A percentile compares a stretch with the other conserved stretches of the same genome.
Conservation (phyloP, 2,113 vertebrate species). For the Mustelus asterias region DNA sequence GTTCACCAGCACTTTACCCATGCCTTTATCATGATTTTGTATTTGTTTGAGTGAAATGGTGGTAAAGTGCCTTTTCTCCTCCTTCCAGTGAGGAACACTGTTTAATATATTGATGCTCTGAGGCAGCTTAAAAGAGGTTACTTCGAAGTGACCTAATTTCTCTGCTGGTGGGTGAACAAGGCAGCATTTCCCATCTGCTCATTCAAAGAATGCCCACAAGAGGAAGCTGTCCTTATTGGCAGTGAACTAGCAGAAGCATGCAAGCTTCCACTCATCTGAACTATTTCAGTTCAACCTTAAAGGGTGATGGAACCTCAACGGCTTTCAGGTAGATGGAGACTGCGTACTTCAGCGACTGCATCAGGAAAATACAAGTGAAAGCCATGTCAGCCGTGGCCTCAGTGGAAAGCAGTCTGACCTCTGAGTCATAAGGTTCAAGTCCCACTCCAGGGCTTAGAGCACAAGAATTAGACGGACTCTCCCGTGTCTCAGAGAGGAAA, state of each 20-base stretch:
- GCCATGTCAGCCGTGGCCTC: neutral
- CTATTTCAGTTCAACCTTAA: neutral
- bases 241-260: neutral
- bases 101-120: neutral
- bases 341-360: neutral
- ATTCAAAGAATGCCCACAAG: neutral
- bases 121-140: neutral
- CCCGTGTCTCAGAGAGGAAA: neutral
- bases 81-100: neutral
- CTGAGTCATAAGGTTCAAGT: neutral
- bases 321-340: neutral
- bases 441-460: neutral
- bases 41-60: neutral
- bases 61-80: neutral
- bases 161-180: neutral
- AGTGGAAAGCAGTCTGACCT: neutral
- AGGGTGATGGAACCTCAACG: neutral
- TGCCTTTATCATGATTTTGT: neutral
- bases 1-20: neutral
- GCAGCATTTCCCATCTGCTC: neutral
- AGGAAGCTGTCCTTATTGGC: neutral
- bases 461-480: neutral
- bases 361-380: neutral
- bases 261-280: neutral
- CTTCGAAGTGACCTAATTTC: constrained; percentile 5